Percentiles rank a stretch among this genome's conserved stretches.
Evolutionary conservation across 2,797 vertebrate genomes (phyloP).

Genomic region (Botia kubotai): DNA sequence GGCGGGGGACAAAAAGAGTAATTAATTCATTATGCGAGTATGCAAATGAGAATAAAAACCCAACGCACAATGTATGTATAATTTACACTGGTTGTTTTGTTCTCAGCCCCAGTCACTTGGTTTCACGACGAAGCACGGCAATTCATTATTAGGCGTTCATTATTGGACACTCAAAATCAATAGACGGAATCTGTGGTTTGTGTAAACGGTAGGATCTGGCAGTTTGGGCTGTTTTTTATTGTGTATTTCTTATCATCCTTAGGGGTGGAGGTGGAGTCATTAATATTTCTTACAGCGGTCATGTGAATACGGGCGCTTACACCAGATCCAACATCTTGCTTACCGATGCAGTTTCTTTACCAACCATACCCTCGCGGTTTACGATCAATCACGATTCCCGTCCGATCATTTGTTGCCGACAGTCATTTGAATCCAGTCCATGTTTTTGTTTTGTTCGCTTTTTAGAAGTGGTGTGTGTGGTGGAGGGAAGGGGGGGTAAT

Average conservation of each 20-base stretch:
- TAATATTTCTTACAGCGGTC: constrained; percentile 73
- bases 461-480: constrained; percentile 51
- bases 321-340: constrained; percentile 72
- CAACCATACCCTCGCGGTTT: constrained; percentile 70
- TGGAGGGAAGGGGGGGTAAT: constrained; percentile 74
- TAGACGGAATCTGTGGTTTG: constrained; percentile 17
- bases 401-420: constrained; percentile 65
- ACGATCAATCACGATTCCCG: constrained; percentile 80
- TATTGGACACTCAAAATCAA: constrained; percentile 41
- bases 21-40: constrained; percentile 81
- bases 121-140: constrained; percentile 9
- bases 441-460: constrained; percentile 84
- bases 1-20: constrained; percentile 70
- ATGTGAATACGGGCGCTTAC: constrained; percentile 69
- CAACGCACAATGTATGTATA: constrained; percentile 59
- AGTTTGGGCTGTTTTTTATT: constrained; percentile 14
- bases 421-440: constrained; percentile 83
- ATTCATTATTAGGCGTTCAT: constrained; percentile 16
- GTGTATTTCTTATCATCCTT: constrained; percentile 30
- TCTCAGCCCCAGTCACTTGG: constrained; percentile 37
- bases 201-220: constrained; percentile 29
- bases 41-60: constrained; percentile 73
- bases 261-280: constrained; percentile 67
- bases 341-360: constrained; percentile 74
- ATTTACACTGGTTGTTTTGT: constrained; percentile 51